phyloP scores from a whole-genome alignment of 2,888 invertebrate species.

The Siphonodentalium dalli region DNA sequence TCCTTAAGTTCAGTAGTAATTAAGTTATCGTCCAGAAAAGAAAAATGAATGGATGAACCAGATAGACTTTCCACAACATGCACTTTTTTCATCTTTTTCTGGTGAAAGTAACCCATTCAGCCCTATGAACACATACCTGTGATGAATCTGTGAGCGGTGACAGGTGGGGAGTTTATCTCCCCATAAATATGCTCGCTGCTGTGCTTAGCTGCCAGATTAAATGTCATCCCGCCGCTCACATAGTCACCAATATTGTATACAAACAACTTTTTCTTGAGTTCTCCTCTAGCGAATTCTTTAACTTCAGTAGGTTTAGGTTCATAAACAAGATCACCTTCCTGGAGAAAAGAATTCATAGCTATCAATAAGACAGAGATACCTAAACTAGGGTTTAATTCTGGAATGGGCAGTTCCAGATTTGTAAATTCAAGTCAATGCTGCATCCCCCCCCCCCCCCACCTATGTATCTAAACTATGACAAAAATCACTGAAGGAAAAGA shows the following conservation, averaged over 20 bases:
- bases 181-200: conserved; percentile 64
- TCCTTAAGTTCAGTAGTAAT: neutral
- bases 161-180: conserved; percentile 68
- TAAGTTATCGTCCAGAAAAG: no score
- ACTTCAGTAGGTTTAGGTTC: conserved; percentile 37
- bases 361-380: no score
- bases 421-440: no score
- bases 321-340: no score
- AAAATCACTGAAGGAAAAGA: no score
- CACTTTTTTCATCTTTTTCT: neutral
- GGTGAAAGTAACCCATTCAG: no score
- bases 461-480: no score
- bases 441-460: no score
- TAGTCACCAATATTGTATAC: conserved; percentile 73
- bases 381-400: no score
- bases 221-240: conserved; percentile 65
- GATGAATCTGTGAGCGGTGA: conserved; percentile 74
- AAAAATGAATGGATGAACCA: neutral
- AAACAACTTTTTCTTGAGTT: conserved; percentile 74
- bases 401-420: no score
- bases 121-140: conserved; percentile 54
- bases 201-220: conserved; percentile 75
- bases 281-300: conserved; percentile 70
- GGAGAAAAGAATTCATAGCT: no score
- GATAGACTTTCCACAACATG: no score